Evolutionary conservation across 1,140 invertebrate genomes (phyloP), one percentile per base, ranked within the genome.

Genomic region (Drosophila grimshawi): DNA sequence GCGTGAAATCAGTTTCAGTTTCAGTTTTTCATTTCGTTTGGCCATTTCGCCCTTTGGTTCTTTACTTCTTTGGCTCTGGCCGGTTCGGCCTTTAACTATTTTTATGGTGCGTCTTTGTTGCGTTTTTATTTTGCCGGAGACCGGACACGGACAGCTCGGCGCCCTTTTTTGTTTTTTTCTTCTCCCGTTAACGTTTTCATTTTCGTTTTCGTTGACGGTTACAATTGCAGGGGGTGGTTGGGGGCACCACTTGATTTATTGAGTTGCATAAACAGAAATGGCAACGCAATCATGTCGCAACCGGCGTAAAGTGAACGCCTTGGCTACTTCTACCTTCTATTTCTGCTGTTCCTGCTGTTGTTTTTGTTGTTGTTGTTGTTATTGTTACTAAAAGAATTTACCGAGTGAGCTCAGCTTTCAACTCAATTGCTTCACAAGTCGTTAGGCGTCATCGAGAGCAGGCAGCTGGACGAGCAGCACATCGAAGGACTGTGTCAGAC

Each of bases 251-350:
- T 80, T 91, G 89, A 91, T 91, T 91, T 91, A 91, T 91, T 90
- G 89, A 91, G 82, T 91, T 91, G 89, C 89, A 91, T 91, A 91
- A 91, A 91, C 85, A 91, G 80, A 90, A 91, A 91, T 80, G 89
- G 89, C 89, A 89, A 77, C 79, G 89, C 81, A 91, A 91, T 91
- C 89, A 91, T 83, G 81, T 86, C 79, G 81, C 86, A 83, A 78
- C 73, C 76, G 67, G 43, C 27, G 33, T 30, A 55, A 57, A 49
- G 53, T 30, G 53, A 49, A 64, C 62, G 75, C 62, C 69, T 52
- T 67, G 57, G 30, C 69, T 29, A 32, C 49, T 43, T 49, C 33
- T 29, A 55, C 11, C 57, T 39, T 8, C 10, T 39, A 3, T 41
- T 10, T 6, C 39, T 41, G 39, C 39, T 41, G 29, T n/a, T 19